Conservation (phyloP, 2,797 vertebrate genomes). For the Helarctos malayanus region DNA sequence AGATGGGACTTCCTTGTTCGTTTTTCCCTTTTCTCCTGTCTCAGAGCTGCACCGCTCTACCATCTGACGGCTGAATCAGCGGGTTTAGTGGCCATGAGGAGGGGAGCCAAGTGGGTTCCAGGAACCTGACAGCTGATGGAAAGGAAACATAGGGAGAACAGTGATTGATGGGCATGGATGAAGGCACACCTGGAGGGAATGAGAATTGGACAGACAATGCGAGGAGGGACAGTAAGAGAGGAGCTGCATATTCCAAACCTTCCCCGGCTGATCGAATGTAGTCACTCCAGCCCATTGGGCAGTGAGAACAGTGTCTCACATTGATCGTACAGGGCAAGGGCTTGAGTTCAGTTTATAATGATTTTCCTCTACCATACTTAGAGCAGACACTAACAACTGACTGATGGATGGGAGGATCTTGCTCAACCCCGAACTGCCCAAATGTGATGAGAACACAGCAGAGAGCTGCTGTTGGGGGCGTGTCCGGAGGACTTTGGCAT, state of each 20-base stretch:
- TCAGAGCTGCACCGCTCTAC: not conserved
- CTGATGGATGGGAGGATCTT: not conserved
- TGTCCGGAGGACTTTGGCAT: not conserved
- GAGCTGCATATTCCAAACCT: not conserved
- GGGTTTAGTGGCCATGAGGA: not conserved
- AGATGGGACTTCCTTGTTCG: not conserved
- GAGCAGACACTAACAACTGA: not conserved
- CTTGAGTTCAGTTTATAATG: not conserved
- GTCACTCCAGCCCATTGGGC: not conserved
- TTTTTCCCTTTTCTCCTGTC: not conserved
- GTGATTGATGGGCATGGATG: rapidly evolving
- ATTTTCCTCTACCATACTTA: not conserved
- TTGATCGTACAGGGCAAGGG: not conserved
- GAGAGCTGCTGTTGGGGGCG: not conserved
- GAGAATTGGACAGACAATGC: not conserved
- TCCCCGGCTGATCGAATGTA: not conserved
- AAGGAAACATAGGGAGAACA: not conserved
- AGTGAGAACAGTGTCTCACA: not conserved
- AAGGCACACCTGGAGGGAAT: not conserved
- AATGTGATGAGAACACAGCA: not conserved
- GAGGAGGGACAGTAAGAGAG: not conserved
- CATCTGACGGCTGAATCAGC: not conserved
- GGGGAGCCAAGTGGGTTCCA: not conserved
- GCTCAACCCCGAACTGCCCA: not conserved
- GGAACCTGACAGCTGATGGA: not conserved